phyloP scores from a whole-genome alignment of 2,797 vertebrate genomes.

The Notamacropus eugenii region DNA sequence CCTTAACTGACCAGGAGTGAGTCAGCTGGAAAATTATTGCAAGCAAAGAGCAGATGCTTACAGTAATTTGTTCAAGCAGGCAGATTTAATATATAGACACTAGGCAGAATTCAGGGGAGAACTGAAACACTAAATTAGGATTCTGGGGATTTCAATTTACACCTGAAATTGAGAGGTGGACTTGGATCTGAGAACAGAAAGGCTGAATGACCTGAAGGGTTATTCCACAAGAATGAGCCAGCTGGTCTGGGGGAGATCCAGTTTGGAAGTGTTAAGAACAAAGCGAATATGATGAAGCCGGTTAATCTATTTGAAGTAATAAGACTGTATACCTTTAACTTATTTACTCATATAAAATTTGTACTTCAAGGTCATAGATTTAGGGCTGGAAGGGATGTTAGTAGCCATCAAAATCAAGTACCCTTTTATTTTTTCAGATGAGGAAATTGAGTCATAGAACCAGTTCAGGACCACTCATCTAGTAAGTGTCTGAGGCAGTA shows the following conservation, averaged over 20 bases:
- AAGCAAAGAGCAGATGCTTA: not conserved
- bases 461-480: not conserved
- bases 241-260: not conserved
- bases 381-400: not conserved
- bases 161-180: not conserved
- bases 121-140: not conserved
- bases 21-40: conserved; percentile 45
- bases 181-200: not conserved
- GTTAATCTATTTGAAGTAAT: not conserved
- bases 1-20: conserved; percentile 48
- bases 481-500: not conserved
- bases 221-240: not conserved
- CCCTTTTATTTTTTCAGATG: conserved; percentile 30
- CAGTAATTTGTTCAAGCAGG: conserved; percentile 32
- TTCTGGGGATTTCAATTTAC: not conserved
- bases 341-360: not conserved
- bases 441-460: not conserved
- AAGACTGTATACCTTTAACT: not conserved
- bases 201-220: not conserved
- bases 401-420: not conserved
- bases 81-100: not conserved
- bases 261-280: conserved; percentile 19
- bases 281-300: not conserved
- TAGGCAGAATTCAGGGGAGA: not conserved
- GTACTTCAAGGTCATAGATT: not conserved